phyloP scores from a whole-genome alignment of 1,140 invertebrate genomes.

The Rhopalosiphum maidis region DNA sequence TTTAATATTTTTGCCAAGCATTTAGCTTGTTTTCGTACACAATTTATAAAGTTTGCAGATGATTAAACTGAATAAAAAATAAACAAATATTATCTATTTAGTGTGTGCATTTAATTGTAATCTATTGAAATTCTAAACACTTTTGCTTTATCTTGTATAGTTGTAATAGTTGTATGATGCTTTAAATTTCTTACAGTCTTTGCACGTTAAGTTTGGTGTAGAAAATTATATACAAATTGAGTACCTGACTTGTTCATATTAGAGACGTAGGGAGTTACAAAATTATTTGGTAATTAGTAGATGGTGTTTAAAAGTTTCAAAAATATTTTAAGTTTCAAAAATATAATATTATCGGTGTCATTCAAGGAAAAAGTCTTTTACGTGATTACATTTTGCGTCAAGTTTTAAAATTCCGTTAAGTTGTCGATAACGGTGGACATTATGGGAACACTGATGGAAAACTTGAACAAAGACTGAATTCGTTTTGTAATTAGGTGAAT shows the following conservation, averaged over 20 bases:
- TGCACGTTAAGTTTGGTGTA: too few relatives aligned
- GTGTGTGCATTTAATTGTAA: too few relatives aligned
- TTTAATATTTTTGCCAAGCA: too few relatives aligned
- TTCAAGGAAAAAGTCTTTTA: not conserved
- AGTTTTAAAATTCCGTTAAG: slow-evolving; percentile 45
- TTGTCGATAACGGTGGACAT: slow-evolving; percentile 36
- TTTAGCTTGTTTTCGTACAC: too few relatives aligned
- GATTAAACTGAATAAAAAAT: too few relatives aligned
- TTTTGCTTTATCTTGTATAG: too few relatives aligned
- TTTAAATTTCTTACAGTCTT: too few relatives aligned
- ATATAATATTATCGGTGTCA: slow-evolving; percentile 7
- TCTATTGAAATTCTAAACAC: too few relatives aligned
- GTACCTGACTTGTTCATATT: not conserved
- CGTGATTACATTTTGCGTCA: not conserved
- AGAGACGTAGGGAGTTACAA: not conserved
- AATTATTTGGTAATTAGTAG: not conserved
- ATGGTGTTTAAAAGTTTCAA: not conserved
- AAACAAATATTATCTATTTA: too few relatives aligned
- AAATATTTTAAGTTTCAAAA: not conserved
- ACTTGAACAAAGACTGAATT: slow-evolving; percentile 9
- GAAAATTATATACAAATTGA: too few relatives aligned
- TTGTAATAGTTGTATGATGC: too few relatives aligned
- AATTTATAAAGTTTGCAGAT: too few relatives aligned
- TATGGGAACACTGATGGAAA: slow-evolving; percentile 12
- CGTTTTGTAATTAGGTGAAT: slow-evolving; percentile 56